These are phyloP conservation scores for Rhinatrema bivittatum DNA, from an alignment of 2,797 vertebrate species.

Conservation along the genomic window DNA sequence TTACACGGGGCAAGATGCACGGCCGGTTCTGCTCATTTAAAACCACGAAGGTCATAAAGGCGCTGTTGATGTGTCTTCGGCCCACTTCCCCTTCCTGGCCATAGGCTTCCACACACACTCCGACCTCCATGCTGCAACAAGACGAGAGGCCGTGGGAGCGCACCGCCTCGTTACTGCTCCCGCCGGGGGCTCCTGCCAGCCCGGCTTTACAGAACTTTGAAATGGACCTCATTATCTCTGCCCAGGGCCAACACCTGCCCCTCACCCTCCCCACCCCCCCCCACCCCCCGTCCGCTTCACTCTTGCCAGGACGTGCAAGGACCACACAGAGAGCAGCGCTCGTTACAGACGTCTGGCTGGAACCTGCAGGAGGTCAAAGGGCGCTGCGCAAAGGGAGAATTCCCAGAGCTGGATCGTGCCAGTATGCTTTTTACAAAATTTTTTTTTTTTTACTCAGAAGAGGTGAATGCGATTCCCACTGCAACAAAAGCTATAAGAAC, in stretches of 20 bases:
- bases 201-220: too few relatives aligned
- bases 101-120: constrained; percentile 88
- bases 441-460: too few relatives aligned
- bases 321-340: too few relatives aligned
- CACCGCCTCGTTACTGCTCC: not conserved
- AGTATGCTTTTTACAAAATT: too few relatives aligned
- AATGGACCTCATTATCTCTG: too few relatives aligned
- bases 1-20: constrained; percentile 67
- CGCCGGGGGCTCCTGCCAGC: not conserved
- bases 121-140: constrained; percentile 86
- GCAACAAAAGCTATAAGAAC: too few relatives aligned
- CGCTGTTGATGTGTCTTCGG: constrained; percentile 85
- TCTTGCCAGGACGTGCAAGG: not conserved
- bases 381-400: too few relatives aligned
- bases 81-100: constrained; percentile 67
- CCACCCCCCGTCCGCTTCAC: not conserved
- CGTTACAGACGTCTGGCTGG: too few relatives aligned
- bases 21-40: constrained; percentile 70
- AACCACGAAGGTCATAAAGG: constrained; percentile 94
- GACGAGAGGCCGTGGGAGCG: accelerated
- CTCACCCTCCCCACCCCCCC: not conserved
- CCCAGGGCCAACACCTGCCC: accelerated
- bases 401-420: too few relatives aligned
- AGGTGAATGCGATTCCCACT: too few relatives aligned
- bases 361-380: too few relatives aligned